These are phyloP conservation scores for Stichodactyla helianthus DNA, from an alignment of 64 coral and sea anemone species.

Conservation along the genomic window DNA sequence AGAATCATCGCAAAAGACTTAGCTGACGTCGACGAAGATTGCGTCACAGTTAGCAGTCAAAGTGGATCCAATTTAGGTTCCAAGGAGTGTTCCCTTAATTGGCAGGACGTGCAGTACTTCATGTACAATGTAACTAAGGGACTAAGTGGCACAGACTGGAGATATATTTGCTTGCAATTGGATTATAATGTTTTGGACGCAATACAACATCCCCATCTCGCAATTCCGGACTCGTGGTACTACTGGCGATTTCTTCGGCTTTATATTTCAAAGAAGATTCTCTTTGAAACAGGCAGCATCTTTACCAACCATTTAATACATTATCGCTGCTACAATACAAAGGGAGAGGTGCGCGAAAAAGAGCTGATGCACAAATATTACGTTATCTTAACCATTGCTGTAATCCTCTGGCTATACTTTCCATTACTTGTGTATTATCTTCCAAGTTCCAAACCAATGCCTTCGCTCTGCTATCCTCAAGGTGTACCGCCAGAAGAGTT, in stretches of 20 bases:
- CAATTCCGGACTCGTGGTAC: slow-evolving; percentile 24
- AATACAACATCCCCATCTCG: background rate
- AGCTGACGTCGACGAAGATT: background rate
- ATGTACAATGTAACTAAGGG: slow-evolving; percentile 20
- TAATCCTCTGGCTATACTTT: slow-evolving; percentile 23
- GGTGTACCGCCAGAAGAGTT: slow-evolving; percentile 3
- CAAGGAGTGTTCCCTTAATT: background rate
- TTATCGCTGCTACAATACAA: background rate
- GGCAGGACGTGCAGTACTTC: slow-evolving; percentile 23
- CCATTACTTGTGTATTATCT: slow-evolving; percentile 25
- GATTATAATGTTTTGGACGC: slow-evolving; percentile 21
- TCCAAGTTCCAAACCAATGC: slow-evolving; percentile 7
- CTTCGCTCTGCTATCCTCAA: background rate
- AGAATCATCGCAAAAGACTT: slow-evolving; percentile 21
- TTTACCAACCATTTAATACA: background rate
- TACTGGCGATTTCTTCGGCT: slow-evolving; percentile 25
- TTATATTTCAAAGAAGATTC: background rate
- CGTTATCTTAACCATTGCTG: slow-evolving; percentile 30
- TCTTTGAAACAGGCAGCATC: background rate
- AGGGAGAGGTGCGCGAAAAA: background rate
- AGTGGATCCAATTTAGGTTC: background rate
- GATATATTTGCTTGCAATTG: background rate
- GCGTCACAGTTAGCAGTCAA: background rate
- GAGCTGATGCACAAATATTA: background rate
- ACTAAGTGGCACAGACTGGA: background rate